These are phyloP conservation scores for Fissipunctia ypsillon DNA, from an alignment of 2,888 invertebrate species.

Conservation along the genomic window DNA sequence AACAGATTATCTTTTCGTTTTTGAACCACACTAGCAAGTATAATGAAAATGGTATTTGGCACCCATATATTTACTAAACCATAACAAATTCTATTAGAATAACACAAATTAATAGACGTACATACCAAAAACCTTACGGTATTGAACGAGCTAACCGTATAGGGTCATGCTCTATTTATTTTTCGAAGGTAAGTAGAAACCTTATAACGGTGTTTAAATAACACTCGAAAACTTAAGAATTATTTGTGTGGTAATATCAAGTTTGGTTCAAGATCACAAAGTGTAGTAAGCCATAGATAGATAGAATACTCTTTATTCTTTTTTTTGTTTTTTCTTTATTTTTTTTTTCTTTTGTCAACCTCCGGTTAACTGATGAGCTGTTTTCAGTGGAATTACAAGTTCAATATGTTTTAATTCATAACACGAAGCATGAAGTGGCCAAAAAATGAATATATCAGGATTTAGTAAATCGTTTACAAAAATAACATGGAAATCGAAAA, in stretches of 20 bases:
- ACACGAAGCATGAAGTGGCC: too few relatives aligned
- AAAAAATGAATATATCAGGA: too few relatives aligned
- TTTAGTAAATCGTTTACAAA: background rate
- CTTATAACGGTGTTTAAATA: background rate
- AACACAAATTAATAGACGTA: background rate
- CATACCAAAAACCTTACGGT: background rate
- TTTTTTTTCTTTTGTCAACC: too few relatives aligned
- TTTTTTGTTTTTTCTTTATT: too few relatives aligned
- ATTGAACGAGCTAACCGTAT: slow-evolving; percentile 13
- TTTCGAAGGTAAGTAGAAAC: slow-evolving; percentile 6
- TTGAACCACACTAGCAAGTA: too few relatives aligned
- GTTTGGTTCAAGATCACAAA: background rate
- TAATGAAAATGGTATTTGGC: background rate
- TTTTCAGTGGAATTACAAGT: too few relatives aligned
- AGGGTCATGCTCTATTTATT: slow-evolving; percentile 20
- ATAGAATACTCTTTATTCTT: too few relatives aligned
- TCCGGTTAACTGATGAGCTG: too few relatives aligned
- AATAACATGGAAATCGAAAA: background rate
- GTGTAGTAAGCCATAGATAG: too few relatives aligned
- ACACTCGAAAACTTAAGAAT: background rate
- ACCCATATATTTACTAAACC: background rate
- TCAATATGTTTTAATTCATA: too few relatives aligned
- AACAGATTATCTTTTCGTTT: too few relatives aligned
- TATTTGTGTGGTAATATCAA: background rate
- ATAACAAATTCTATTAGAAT: background rate